Conservation (phyloP, 2,888 invertebrate species). For the Amphipyra berbera region DNA sequence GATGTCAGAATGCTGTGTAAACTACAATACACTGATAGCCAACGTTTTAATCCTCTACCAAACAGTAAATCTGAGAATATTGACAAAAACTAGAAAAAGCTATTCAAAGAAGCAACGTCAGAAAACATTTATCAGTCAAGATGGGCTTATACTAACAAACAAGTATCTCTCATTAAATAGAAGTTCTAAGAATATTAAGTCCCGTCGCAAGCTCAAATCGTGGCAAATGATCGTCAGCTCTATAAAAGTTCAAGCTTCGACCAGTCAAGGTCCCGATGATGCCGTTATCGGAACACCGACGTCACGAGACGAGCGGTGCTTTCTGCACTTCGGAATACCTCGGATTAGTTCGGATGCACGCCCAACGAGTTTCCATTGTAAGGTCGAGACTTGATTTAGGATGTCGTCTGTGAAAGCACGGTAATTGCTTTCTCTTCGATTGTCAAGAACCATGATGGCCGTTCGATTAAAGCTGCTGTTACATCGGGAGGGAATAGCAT, state of each 20-base stretch:
- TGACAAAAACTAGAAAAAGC: no score
- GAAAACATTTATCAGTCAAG: no score
- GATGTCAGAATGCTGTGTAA: no score
- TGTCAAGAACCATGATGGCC: conserved; percentile 40
- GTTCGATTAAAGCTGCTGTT: conserved; percentile 42
- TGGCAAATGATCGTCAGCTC: conserved; percentile 67
- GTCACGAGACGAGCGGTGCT: conserved; percentile 80
- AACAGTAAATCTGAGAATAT: no score
- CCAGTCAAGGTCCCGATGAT: conserved; percentile 81
- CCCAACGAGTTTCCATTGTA: conserved; percentile 67
- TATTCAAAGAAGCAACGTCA: not conserved
- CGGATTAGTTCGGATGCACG: conserved; percentile 56
- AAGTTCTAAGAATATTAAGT: conserved; percentile 30
- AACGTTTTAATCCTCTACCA: no score
- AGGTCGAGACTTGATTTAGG: conserved; percentile 57
- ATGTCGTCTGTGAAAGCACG: conserved; percentile 50
- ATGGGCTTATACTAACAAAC: not conserved
- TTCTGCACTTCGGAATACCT: conserved; percentile 60
- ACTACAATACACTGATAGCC: no score
- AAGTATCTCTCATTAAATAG: conserved; percentile 24
- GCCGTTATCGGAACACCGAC: conserved; percentile 86
- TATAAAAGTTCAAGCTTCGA: conserved; percentile 74
- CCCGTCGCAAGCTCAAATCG: conserved; percentile 49
- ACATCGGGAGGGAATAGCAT: conserved; percentile 32
- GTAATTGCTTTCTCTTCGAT: conserved; percentile 61